Percentiles rank a stretch among this genome's conserved stretches.
These are phyloP conservation scores for Lissonota sp. DNA, from an alignment of 2,888 invertebrate genomes.

Conservation along the genomic window DNA sequence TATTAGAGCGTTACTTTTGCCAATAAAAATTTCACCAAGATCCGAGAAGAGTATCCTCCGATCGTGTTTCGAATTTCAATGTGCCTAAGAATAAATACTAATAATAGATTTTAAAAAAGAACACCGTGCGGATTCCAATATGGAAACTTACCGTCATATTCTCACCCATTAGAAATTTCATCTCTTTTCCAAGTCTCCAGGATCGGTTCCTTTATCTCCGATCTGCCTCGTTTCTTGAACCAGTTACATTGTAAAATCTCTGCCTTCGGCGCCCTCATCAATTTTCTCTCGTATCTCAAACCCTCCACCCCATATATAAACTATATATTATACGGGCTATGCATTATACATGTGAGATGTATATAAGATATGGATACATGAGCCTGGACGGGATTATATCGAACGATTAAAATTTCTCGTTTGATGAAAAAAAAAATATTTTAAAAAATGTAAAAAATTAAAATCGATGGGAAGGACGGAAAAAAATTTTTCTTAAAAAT, in stretches of 20 bases:
- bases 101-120: too few relatives aligned
- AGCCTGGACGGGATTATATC: slow-evolving; percentile 56
- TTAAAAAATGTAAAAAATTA: background rate
- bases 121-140: too few relatives aligned
- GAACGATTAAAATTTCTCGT: slow-evolving; percentile 57
- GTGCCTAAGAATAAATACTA: too few relatives aligned
- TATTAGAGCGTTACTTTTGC: too few relatives aligned
- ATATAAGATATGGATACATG: slow-evolving; percentile 55
- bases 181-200: background rate
- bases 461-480: background rate
- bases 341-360: slow-evolving; percentile 40
- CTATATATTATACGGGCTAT: slow-evolving; percentile 38
- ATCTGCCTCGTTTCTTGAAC: slow-evolving; percentile 12
- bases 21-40: too few relatives aligned
- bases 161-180: too few relatives aligned
- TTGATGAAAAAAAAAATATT: slow-evolving; percentile 20
- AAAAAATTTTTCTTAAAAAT: background rate
- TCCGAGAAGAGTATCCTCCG: too few relatives aligned
- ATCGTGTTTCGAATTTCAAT: too few relatives aligned
- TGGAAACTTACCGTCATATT: too few relatives aligned
- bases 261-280: slow-evolving; percentile 52
- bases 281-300: slow-evolving; percentile 54
- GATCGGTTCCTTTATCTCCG: slow-evolving; percentile 11
- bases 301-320: slow-evolving; percentile 30
- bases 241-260: slow-evolving; percentile 32